Conservation (phyloP, 2,797 vertebrate genomes). For the Chaetophractus vellerosus region DNA sequence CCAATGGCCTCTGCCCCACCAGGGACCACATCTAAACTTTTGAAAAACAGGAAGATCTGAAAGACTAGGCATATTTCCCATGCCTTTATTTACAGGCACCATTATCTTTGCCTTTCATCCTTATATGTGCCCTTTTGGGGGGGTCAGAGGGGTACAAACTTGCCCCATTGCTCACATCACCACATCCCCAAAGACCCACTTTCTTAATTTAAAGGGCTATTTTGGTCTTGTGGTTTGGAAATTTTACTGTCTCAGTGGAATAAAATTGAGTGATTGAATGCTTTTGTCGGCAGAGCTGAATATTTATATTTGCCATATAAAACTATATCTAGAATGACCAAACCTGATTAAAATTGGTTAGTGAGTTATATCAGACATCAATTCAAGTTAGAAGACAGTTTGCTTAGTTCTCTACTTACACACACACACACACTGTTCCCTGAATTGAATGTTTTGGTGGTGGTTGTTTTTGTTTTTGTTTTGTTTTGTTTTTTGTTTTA, state of each 20-base stretch:
- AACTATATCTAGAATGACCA: conserved; percentile 22
- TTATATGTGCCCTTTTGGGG: neutral
- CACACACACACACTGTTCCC: neutral
- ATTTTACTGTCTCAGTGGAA: conserved; percentile 28
- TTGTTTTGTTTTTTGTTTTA: neutral
- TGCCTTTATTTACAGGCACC: neutral
- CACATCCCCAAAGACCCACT: conserved; percentile 11
- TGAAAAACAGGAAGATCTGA: neutral
- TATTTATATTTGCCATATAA: neutral
- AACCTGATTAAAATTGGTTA: conserved; percentile 20
- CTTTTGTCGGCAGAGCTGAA: neutral
- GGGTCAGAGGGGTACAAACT: neutral
- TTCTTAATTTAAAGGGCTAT: conserved; percentile 39
- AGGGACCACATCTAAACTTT: neutral
- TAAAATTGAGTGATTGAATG: conserved; percentile 47
- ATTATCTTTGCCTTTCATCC: conserved; percentile 14
- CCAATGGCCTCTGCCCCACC: neutral
- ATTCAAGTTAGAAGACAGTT: conserved; percentile 32
- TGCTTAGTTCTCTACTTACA: neutral
- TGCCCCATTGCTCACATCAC: neutral
- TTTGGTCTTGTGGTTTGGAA: neutral
- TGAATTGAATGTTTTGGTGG: neutral
- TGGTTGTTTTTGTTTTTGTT: too few species aligned
- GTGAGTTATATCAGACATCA: neutral
- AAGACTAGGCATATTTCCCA: neutral